These are phyloP conservation scores for Tyria jacobaeae DNA, from an alignment of 2,888 invertebrate genomes.

Conservation along the genomic window DNA sequence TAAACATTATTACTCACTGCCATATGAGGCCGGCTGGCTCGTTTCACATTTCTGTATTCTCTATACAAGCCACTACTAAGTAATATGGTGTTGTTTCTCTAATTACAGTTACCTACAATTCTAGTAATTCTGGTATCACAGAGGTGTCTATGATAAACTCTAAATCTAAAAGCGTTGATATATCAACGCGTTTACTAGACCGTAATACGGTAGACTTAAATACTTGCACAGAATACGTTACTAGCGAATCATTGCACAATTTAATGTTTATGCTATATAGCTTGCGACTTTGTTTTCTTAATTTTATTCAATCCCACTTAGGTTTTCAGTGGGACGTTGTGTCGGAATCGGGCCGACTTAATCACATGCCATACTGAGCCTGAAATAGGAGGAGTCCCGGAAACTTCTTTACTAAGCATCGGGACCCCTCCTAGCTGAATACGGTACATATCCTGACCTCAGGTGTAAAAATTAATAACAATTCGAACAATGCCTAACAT, in stretches of 20 bases:
- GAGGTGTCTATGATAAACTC: neutral
- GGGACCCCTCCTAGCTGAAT: too few species aligned
- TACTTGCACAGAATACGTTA: neutral
- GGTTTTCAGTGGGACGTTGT: too few species aligned
- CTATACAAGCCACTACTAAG: conserved; percentile 6
- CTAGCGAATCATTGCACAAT: neutral
- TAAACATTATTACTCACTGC: conserved; percentile 69
- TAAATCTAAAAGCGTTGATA: neutral
- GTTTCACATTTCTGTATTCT: conserved; percentile 54
- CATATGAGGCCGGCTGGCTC: conserved; percentile 62
- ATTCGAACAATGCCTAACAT: too few species aligned
- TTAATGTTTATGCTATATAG: too few species aligned
- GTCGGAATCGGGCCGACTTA: too few species aligned
- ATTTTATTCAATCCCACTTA: too few species aligned
- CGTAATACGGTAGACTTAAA: neutral
- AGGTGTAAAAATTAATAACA: neutral
- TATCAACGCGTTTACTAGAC: neutral
- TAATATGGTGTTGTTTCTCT: neutral
- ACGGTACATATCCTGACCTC: neutral
- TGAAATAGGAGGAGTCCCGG: too few species aligned
- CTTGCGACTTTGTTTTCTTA: too few species aligned
- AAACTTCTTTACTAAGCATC: too few species aligned
- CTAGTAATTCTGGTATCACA: neutral
- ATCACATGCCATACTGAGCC: too few species aligned
- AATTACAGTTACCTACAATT: neutral